Evolutionary conservation across 1,140 invertebrate genomes (phyloP).

Genomic region (Bombus pascuorum): DNA sequence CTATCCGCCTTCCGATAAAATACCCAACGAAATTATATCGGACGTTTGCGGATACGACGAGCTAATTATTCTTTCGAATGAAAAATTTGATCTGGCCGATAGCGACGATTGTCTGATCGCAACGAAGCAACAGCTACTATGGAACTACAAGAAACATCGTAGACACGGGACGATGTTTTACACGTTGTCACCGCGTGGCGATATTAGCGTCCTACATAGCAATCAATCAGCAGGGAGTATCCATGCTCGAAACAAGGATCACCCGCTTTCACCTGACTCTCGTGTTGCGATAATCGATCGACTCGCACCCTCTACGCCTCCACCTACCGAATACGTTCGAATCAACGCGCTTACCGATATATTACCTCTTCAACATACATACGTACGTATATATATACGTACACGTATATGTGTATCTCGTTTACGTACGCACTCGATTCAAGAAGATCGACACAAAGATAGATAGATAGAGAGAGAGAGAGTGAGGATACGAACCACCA

Average conservation of each 20-base stretch:
- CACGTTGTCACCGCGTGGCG: not conserved
- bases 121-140: not conserved
- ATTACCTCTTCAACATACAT: conserved; percentile 4
- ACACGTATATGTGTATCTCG: not conserved
- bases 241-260: conserved; percentile 21
- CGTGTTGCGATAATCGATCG: conserved; percentile 57
- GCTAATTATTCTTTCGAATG: not conserved
- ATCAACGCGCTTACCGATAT: conserved; percentile 32
- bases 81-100: not conserved
- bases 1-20: not conserved
- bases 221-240: conserved; percentile 29
- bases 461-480: not conserved
- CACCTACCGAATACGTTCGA: conserved; percentile 7
- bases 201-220: conserved; percentile 26
- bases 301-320: not conserved
- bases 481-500: not conserved
- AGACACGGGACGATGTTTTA: not conserved
- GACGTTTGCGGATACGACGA: not conserved
- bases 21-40: not conserved
- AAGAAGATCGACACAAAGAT: conserved; percentile 15
- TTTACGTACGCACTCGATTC: conserved; percentile 30
- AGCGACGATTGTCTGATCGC: not conserved
- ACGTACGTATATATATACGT: no score
- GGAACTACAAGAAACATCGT: not conserved
- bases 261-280: conserved; percentile 26